phyloP scores from a whole-genome alignment of 2,113 vertebrate genomes.

The Crotophaga sulcirostris region DNA sequence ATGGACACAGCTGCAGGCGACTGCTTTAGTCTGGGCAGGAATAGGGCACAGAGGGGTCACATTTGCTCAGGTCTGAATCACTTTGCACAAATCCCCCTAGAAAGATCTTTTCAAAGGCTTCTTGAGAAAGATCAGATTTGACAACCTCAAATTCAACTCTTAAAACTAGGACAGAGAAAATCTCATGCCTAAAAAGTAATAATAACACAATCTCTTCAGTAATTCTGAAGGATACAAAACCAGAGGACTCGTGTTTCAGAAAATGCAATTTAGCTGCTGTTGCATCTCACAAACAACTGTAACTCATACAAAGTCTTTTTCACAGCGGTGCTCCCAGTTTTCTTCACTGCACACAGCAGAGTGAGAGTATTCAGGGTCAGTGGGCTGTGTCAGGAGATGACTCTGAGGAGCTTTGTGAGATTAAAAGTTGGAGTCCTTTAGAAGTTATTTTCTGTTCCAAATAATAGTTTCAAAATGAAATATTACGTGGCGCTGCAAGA shows the following conservation, averaged over 20 bases:
- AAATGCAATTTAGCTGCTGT: background rate
- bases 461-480: background rate
- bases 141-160: background rate
- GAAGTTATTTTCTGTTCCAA: background rate
- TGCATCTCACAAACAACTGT: background rate
- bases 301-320: background rate
- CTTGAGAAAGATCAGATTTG: background rate
- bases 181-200: background rate
- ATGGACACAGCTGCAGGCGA: slow-evolving; percentile 42
- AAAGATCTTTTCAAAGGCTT: slow-evolving; percentile 15
- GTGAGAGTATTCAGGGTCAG: background rate
- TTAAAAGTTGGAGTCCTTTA: background rate
- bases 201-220: background rate
- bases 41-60: slow-evolving; percentile 21
- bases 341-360: background rate
- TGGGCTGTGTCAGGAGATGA: background rate
- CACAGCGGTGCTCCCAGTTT: background rate
- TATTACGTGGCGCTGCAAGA: background rate
- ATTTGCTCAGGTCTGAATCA: slow-evolving; percentile 6
- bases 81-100: background rate
- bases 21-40: slow-evolving; percentile 40
- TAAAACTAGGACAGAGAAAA: background rate
- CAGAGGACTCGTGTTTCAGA: background rate
- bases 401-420: background rate
- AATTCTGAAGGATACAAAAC: background rate